Percentiles rank a stretch among this genome's conserved stretches.
Conservation (phyloP, 1,140 invertebrate genomes). For the Phocides pigmalion region DNA sequence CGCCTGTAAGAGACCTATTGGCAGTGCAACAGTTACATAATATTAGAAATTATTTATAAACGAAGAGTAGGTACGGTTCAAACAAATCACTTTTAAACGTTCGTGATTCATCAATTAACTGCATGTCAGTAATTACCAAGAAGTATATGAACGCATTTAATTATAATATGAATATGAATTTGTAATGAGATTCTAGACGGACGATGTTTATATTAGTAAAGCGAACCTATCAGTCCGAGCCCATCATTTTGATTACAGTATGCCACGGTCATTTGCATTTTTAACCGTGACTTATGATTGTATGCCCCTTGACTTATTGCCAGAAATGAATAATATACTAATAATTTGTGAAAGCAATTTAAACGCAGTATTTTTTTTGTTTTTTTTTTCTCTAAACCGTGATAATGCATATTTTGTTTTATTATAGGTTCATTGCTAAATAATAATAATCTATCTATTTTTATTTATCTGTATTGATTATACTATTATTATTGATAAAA, state of each 20-base stretch:
- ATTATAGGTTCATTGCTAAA: too few species aligned
- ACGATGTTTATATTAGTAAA: conserved; percentile 40
- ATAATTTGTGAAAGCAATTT: not conserved
- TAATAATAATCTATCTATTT: too few species aligned
- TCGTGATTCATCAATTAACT: conserved; percentile 56
- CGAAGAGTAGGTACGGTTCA: conserved; percentile 23
- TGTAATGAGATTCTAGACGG: conserved; percentile 38
- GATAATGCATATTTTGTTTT: too few species aligned
- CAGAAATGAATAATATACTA: not conserved
- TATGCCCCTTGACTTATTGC: conserved; percentile 11
- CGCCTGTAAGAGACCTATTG: not conserved
- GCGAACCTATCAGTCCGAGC: not conserved
- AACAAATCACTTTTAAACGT: conserved; percentile 40
- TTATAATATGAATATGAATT: conserved; percentile 44
- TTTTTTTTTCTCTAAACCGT: too few species aligned
- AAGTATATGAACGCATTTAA: conserved; percentile 38
- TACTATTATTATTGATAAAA: too few species aligned
- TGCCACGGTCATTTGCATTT: conserved; percentile 19
- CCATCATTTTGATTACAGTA: conserved; percentile 17
- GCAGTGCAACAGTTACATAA: not conserved
- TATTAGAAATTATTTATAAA: conserved; percentile 8
- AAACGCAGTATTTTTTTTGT: too few species aligned
- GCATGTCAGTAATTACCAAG: conserved; percentile 45
- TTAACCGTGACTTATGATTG: conserved; percentile 16
- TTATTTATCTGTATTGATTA: too few species aligned